A percentile compares a stretch with the other conserved stretches of the same genome.
Conservation (phyloP, 2,797 vertebrate genomes). For the Sebastes hopkinsi region DNA sequence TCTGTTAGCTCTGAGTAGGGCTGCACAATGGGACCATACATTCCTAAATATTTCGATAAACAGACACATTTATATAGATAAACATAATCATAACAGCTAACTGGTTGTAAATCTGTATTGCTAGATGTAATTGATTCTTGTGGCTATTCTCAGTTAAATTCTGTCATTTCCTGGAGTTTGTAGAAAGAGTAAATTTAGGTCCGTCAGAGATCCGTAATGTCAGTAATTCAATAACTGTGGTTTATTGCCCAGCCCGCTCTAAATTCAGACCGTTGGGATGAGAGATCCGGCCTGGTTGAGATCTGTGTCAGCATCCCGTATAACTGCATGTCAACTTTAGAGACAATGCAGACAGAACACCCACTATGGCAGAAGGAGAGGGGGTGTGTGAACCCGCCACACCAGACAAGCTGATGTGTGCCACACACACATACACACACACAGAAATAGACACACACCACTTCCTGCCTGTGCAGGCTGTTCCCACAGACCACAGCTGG, state of each 20-base stretch:
- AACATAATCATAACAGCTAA: neutral
- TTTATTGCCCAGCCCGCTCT: neutral
- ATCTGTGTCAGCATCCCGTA: neutral
- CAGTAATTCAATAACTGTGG: neutral
- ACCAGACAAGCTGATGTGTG: conserved; percentile 8
- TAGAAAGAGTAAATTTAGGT: too few relatives aligned
- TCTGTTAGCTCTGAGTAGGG: neutral
- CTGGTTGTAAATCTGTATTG: neutral
- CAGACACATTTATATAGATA: neutral
- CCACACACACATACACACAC: neutral
- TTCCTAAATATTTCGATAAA: neutral
- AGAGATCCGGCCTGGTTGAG: neutral
- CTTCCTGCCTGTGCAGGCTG: conserved; percentile 45
- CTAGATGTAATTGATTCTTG: too few relatives aligned
- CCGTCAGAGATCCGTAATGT: neutral
- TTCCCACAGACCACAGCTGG: conserved; percentile 63
- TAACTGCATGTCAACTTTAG: neutral
- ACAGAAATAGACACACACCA: conserved; percentile 24
- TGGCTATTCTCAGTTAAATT: neutral
- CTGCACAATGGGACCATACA: neutral
- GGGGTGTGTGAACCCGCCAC: conserved; percentile 1
- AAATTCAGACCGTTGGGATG: neutral
- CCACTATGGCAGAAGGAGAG: neutral
- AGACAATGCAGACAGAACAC: conserved; percentile 26
- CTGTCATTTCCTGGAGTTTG: neutral